Conservation (phyloP, 1,140 invertebrate genomes). For the Meloidogyne hapla region DNA sequence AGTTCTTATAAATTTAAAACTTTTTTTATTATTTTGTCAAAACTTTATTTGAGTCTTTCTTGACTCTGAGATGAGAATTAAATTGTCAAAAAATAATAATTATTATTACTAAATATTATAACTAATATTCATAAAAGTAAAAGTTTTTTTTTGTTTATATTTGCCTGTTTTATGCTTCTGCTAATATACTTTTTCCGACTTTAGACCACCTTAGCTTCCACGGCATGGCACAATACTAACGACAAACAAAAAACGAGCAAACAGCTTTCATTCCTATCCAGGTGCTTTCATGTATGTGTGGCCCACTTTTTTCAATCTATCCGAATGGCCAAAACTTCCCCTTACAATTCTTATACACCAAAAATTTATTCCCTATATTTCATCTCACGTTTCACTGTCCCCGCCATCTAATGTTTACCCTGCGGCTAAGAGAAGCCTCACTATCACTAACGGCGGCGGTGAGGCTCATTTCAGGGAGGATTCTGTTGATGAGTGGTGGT, state of each 20-base stretch:
- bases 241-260: background rate
- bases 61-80: no score
- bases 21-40: no score
- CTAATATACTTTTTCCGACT: background rate
- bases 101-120: no score
- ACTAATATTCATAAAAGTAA: background rate
- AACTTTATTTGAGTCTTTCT: no score
- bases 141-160: background rate
- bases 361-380: background rate
- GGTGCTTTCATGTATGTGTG: background rate
- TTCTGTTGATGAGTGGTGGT: background rate
- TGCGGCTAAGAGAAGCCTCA: background rate
- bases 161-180: background rate
- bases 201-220: background rate
- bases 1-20: no score
- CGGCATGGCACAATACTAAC: conserved; percentile 4
- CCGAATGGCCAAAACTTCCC: background rate
- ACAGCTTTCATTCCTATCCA: background rate
- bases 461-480: background rate
- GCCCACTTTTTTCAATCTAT: conserved; percentile 1
- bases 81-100: no score
- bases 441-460: background rate
- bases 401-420: background rate
- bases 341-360: background rate
- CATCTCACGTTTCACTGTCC: background rate